Evolutionary conservation across 2,113 vertebrate genomes (phyloP).

Genomic region (Tiliqua scincoides): DNA sequence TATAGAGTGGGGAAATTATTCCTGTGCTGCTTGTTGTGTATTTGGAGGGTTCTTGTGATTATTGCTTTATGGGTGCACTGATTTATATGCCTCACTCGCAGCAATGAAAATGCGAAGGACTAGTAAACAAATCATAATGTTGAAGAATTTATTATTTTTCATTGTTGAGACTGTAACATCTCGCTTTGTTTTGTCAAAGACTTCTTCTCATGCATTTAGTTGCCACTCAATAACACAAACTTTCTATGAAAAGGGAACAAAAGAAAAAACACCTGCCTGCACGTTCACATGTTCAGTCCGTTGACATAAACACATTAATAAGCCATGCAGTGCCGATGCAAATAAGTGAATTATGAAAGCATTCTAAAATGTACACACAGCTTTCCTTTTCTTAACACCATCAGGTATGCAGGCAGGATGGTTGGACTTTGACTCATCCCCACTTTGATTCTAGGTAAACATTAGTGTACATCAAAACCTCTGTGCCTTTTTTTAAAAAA

Average conservation of each 20-base stretch:
- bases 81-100: neutral
- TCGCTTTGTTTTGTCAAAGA: neutral
- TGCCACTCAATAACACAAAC: slow-evolving; percentile 28
- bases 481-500: too few relatives aligned
- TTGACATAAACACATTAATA: too few relatives aligned
- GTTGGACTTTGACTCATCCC: neutral
- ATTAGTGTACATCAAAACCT: neutral
- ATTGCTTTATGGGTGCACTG: slow-evolving; percentile 36
- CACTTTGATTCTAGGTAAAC: neutral
- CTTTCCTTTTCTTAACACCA: neutral
- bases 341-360: neutral
- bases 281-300: neutral
- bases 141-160: slow-evolving; percentile 32
- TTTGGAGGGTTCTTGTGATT: too few relatives aligned
- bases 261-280: slow-evolving; percentile 40
- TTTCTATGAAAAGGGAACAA: slow-evolving; percentile 42
- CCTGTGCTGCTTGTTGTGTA: neutral
- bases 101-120: slow-evolving; percentile 48
- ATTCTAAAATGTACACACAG: neutral
- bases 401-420: neutral
- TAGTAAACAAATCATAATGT: slow-evolving; percentile 50
- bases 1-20: neutral
- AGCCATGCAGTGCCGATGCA: too few relatives aligned
- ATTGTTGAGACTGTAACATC: slow-evolving; percentile 40
- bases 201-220: slow-evolving; percentile 43